A percentile compares a stretch with the other conserved stretches of the same genome.
Evolutionary conservation across 2,113 vertebrate genomes (phyloP).

Genomic region (Hypocryptadius cinnamomeus): DNA sequence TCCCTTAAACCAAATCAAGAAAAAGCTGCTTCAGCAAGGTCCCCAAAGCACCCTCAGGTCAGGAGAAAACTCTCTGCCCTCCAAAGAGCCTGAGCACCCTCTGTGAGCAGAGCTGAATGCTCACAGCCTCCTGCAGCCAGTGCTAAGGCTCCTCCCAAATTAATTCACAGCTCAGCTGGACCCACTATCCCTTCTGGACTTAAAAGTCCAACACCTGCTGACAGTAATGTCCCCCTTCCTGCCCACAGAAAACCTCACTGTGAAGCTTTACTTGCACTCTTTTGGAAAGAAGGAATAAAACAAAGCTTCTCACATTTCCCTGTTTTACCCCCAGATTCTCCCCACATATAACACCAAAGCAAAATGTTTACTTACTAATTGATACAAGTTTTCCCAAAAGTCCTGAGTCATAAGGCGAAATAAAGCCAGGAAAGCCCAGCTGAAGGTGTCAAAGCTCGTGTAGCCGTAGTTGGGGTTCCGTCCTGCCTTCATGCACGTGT

Average conservation of each 20-base stretch:
- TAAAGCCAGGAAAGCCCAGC: slow-evolving; percentile 96
- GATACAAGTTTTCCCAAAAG: slow-evolving; percentile 98
- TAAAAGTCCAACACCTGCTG: not conserved
- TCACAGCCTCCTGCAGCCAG: not conserved
- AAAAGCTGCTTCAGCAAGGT: not conserved
- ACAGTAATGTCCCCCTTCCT: not conserved
- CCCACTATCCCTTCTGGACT: not conserved
- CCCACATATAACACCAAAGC: rapidly evolving
- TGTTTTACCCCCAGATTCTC: not conserved
- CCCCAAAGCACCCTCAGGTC: not conserved
- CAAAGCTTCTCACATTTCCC: rapidly evolving
- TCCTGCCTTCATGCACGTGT: slow-evolving; percentile 93
- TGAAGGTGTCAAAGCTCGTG: slow-evolving; percentile 97
- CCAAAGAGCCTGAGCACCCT: not conserved
- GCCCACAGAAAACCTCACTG: not conserved
- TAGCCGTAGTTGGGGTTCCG: slow-evolving; percentile 97
- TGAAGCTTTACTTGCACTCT: not conserved
- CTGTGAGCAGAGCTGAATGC: not conserved
- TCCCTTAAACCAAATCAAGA: not conserved
- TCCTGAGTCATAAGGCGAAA: slow-evolving; percentile 99
- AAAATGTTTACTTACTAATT: slow-evolving; percentile 73
- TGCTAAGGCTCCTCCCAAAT: rapidly evolving
- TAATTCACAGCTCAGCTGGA: not conserved
- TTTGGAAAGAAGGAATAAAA: not conserved
- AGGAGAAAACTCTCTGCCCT: not conserved